Evolutionary conservation across 2,888 invertebrate species (phyloP), one percentile per base, ranked within the genome.

Genomic region (Drosophila hamatofila): DNA sequence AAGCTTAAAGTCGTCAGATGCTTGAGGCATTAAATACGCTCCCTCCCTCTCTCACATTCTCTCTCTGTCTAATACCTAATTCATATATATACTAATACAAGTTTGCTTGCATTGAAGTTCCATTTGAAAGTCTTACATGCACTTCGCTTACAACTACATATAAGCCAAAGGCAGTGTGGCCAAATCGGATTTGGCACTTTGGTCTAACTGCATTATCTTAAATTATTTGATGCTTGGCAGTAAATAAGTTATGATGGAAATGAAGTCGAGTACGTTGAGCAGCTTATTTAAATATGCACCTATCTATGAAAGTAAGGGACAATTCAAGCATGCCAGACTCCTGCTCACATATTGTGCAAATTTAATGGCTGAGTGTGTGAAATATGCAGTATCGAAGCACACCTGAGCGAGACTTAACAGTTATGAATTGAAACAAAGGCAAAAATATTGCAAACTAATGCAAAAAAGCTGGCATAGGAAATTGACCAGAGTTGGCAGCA

Each of bases 131-230:
- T 61, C 51, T 69, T 54, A 67, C 35, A 41, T 41, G 42, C 12
- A 12, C 21, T 6, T 14, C 55, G 21, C 64, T 41, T 41, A n/a
- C 16, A 9, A 33, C 35, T 16, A 2, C 12, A 9, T 16, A 2
- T 12, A 9, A 9, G n/a, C 41, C 8, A n/a, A 49, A 27, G 39
- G 21, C 41, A 57, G 70, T 55, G 49, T 55, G 49, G 48, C 66
- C 46, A 83, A 83, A 86, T 86, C 75, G 81, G 87, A 83, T 88
- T 86, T 84, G 73, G 78, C 83, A 88, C 83, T 86, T 71, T 78
- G 78, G 63, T 61, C 60, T 65, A 66, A 63, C 58, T 71, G 70
- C 69, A 76, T 76, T 68, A 88, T 61, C 74, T 66, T 82, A 62
- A 84, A 81, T 84, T 78, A 87, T 84, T 84, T 81, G 55, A 72